phyloP scores from a whole-genome alignment of 2,113 vertebrate species.

The Channa maculata region DNA sequence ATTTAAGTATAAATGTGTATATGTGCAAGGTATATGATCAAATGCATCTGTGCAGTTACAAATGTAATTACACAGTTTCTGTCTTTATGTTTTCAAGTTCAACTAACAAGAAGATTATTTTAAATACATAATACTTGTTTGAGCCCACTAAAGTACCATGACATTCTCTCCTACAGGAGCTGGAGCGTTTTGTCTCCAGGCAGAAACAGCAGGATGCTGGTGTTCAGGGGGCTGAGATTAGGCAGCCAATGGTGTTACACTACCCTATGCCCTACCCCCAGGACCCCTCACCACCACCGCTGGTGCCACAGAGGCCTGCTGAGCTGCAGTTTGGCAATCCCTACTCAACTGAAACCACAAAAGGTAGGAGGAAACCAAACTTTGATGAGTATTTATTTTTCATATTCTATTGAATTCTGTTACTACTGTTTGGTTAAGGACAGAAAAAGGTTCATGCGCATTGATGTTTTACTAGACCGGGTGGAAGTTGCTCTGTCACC shows the following conservation, averaged over 20 bases:
- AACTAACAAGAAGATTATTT: no score
- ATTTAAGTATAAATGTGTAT: no score
- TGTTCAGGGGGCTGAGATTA: slow-evolving; percentile 70
- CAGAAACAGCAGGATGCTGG: slow-evolving; percentile 79
- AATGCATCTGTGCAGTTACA: no score
- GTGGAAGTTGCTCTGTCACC: slow-evolving; percentile 89
- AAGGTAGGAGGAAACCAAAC: slow-evolving; percentile 76
- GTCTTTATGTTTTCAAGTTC: no score
- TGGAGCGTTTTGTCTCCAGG: slow-evolving; percentile 81
- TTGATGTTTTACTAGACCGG: slow-evolving; percentile 81
- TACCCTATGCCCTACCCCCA: slow-evolving; percentile 87
- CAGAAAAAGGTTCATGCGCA: neutral
- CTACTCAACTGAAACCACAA: slow-evolving; percentile 84
- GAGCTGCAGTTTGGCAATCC: slow-evolving; percentile 94
- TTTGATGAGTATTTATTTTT: neutral
- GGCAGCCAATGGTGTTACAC: slow-evolving; percentile 80
- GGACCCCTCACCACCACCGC: slow-evolving; percentile 84
- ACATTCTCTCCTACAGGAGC: slow-evolving; percentile 81
- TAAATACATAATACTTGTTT: neutral
- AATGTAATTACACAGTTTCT: no score
- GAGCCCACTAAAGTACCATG: neutral
- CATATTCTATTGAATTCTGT: neutral
- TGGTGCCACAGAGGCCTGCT: slow-evolving; percentile 86
- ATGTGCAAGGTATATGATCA: no score
- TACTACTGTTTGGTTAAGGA: neutral